Evolutionary conservation across 2,797 vertebrate species (phyloP).

Genomic region (Etheostoma perlongum): DNA sequence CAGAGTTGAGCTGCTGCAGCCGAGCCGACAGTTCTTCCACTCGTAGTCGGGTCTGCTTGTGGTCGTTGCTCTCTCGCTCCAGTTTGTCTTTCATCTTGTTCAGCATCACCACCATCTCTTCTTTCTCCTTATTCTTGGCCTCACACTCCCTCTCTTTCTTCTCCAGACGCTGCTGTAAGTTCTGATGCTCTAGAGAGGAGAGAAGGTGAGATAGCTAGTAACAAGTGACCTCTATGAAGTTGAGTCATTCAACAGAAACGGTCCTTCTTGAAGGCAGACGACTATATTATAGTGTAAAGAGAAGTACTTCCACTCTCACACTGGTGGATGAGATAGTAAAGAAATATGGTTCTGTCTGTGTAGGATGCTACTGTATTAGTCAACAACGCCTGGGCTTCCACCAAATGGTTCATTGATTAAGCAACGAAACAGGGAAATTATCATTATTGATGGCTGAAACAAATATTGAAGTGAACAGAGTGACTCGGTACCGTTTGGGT

Average conservation of each 20-base stretch:
- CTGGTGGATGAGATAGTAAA: too few species aligned
- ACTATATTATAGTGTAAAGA: too few species aligned
- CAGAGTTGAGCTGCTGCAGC: slow-evolving; percentile 91
- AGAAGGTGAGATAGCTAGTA: not conserved
- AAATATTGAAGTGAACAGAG: too few species aligned
- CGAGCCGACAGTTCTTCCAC: slow-evolving; percentile 87
- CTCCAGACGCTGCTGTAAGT: slow-evolving; percentile 92
- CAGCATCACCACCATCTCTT: slow-evolving; percentile 94
- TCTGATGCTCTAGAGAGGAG: slow-evolving; percentile 89
- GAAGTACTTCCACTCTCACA: too few species aligned
- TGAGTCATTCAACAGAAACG: not conserved
- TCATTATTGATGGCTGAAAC: too few species aligned
- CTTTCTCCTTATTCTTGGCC: slow-evolving; percentile 94
- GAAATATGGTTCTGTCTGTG: too few species aligned
- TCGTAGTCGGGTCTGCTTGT: slow-evolving; percentile 90
- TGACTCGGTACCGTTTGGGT: too few species aligned
- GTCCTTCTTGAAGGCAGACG: not conserved
- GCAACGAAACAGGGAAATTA: too few species aligned
- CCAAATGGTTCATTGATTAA: too few species aligned
- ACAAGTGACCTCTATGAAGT: not conserved
- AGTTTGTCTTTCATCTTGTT: slow-evolving; percentile 98
- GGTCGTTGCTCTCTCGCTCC: slow-evolving; percentile 91
- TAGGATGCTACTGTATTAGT: too few species aligned
- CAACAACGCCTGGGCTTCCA: too few species aligned
- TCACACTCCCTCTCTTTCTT: slow-evolving; percentile 97